Evolutionary conservation across 2,797 vertebrate species (phyloP).

Genomic region (Novumbra hubbsi): DNA sequence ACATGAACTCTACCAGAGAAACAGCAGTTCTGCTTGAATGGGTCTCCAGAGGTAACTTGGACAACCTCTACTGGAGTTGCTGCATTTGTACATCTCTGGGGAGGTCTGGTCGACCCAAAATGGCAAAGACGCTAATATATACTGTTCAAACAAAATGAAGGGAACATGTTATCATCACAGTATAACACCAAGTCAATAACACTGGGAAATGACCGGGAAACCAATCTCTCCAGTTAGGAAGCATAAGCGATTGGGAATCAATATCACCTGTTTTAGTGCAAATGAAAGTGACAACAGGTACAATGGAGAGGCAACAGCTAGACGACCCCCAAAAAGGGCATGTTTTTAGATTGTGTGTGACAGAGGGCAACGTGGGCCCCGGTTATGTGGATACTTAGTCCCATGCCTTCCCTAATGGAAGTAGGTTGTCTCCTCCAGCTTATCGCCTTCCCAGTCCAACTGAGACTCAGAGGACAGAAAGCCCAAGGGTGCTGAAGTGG

Average conservation of each 20-base stretch:
- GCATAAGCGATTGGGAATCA: too few species aligned
- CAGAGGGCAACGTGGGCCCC: background rate
- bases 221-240: too few species aligned
- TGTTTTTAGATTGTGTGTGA: too few species aligned
- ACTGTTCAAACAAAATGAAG: too few species aligned
- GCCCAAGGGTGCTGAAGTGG: conserved; percentile 4
- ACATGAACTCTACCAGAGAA: conserved; percentile 37
- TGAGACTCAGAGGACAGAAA: conserved; percentile 14
- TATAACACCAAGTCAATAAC: too few species aligned
- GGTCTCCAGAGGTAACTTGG: conserved; percentile 42
- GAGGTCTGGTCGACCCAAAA: background rate
- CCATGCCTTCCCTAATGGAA: background rate
- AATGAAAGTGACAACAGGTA: too few species aligned
- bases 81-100: conserved; percentile 46
- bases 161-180: too few species aligned
- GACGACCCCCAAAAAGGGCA: too few species aligned
- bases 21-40: conserved; percentile 25
- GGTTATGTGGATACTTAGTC: background rate
- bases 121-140: background rate
- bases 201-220: too few species aligned
- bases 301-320: too few species aligned
- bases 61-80: conserved; percentile 56
- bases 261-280: too few species aligned
- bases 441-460: conserved; percentile 16
- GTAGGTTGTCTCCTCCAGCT: conserved; percentile 9